Percentiles rank a stretch among this genome's conserved stretches.
phyloP scores from a whole-genome alignment of 2,888 invertebrate genomes.

The Phasia obesa region DNA sequence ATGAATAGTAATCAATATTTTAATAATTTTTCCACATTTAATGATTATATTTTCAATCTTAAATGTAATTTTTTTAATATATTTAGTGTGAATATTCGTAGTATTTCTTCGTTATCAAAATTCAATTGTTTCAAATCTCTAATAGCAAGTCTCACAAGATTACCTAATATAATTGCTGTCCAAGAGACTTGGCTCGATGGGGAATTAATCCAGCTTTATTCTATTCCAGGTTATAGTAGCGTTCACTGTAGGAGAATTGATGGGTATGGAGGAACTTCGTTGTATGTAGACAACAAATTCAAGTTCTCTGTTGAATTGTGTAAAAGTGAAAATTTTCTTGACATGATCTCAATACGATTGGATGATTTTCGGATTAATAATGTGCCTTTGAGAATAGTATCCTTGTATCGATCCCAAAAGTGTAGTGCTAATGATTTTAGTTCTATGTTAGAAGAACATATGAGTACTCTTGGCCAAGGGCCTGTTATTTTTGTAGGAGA shows the following conservation, averaged over 20 bases:
- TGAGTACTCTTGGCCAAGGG: too few relatives aligned
- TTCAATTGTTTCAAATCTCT: neutral
- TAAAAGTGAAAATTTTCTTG: neutral
- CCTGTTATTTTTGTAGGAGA: too few relatives aligned
- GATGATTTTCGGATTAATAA: neutral
- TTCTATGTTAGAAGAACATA: too few relatives aligned
- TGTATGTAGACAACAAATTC: neutral
- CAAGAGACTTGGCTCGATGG: neutral
- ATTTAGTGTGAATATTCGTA: neutral
- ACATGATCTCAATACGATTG: neutral
- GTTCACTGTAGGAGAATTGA: neutral
- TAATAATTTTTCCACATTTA: too few relatives aligned
- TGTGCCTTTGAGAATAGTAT: neutral
- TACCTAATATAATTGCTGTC: neutral
- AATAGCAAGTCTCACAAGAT: neutral
- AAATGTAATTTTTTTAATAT: too few relatives aligned
- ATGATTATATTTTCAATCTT: too few relatives aligned
- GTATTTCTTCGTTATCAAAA: neutral
- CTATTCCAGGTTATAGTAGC: neutral
- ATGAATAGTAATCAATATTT: neutral
- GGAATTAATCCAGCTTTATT: neutral
- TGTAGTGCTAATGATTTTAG: neutral
- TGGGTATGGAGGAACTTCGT: neutral
- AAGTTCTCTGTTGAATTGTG: neutral
- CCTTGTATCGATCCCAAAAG: neutral